Percentiles rank a stretch among this genome's conserved stretches.
Evolutionary conservation across 2,888 invertebrate genomes (phyloP).

Genomic region (Drosophila colorata): DNA sequence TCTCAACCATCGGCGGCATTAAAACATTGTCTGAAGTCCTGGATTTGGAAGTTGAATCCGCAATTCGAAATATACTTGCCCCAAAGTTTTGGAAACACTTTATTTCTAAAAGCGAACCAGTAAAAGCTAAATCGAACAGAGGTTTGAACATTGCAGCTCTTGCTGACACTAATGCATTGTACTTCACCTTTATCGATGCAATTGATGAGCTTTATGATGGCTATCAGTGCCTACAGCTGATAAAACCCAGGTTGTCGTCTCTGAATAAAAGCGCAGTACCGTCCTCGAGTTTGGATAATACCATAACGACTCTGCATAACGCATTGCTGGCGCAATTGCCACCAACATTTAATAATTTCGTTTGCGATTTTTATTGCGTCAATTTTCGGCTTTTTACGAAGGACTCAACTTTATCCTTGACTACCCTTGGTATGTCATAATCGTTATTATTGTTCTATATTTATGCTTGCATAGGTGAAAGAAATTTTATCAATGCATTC

Average conservation of each 20-base stretch:
- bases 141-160: slow-evolving; percentile 46
- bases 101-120: slow-evolving; percentile 14
- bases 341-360: slow-evolving; percentile 89
- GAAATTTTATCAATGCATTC: too few relatives aligned
- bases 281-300: slow-evolving; percentile 86
- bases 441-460: neutral
- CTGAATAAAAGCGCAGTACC: slow-evolving; percentile 43
- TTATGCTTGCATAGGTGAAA: neutral
- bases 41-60: slow-evolving; percentile 76
- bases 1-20: slow-evolving; percentile 33
- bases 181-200: slow-evolving; percentile 79
- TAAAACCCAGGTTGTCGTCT: slow-evolving; percentile 63
- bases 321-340: slow-evolving; percentile 90
- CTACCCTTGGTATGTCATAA: slow-evolving; percentile 69
- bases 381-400: slow-evolving; percentile 90
- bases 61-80: slow-evolving; percentile 76
- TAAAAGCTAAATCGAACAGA: slow-evolving; percentile 28
- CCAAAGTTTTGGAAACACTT: slow-evolving; percentile 84
- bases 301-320: slow-evolving; percentile 63
- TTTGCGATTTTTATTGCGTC: slow-evolving; percentile 91
- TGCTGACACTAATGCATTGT: slow-evolving; percentile 63
- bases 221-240: slow-evolving; percentile 66
- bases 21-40: slow-evolving; percentile 71
- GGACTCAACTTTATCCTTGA: slow-evolving; percentile 73
- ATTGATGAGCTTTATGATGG: slow-evolving; percentile 78